Percentiles rank a stretch among this genome's conserved stretches.
phyloP scores from a whole-genome alignment of 2,113 vertebrate species.

The Anarhynchus alexandrinus region DNA sequence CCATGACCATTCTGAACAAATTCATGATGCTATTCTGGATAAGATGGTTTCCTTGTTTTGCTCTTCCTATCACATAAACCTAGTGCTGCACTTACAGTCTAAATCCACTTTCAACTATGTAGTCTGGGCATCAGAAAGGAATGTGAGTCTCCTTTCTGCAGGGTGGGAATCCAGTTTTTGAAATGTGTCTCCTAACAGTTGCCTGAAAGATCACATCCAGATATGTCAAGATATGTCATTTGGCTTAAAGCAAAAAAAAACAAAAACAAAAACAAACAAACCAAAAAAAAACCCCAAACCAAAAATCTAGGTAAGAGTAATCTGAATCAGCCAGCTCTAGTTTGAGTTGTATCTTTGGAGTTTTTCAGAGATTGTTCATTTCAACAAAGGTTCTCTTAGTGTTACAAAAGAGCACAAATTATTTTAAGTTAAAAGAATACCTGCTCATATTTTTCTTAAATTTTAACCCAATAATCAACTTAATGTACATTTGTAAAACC shows the following conservation, averaged over 20 bases:
- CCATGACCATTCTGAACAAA: background rate
- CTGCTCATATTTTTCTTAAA: background rate
- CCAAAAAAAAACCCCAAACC: too few relatives aligned
- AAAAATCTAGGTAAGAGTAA: background rate
- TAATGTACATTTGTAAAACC: conserved; percentile 4
- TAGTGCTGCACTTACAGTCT: background rate
- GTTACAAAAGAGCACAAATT: background rate
- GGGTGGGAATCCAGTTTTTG: background rate
- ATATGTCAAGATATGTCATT: background rate
- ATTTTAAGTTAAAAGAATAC: background rate
- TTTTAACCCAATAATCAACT: conserved; percentile 54
- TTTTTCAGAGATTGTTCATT: background rate
- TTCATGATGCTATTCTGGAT: background rate
- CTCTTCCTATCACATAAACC: background rate
- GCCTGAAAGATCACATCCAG: background rate
- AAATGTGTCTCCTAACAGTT: background rate
- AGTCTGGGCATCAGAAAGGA: background rate
- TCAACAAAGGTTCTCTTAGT: background rate
- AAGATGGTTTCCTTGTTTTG: background rate
- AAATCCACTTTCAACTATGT: background rate
- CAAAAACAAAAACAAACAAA: too few relatives aligned
- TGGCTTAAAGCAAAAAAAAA: background rate
- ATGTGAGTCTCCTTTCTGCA: background rate
- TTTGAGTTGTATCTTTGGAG: background rate
- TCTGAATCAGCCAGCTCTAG: background rate